A percentile compares a stretch with the other conserved stretches of the same genome.
Conservation (phyloP, 2,797 vertebrate genomes). For the Sebastes vulpes region DNA sequence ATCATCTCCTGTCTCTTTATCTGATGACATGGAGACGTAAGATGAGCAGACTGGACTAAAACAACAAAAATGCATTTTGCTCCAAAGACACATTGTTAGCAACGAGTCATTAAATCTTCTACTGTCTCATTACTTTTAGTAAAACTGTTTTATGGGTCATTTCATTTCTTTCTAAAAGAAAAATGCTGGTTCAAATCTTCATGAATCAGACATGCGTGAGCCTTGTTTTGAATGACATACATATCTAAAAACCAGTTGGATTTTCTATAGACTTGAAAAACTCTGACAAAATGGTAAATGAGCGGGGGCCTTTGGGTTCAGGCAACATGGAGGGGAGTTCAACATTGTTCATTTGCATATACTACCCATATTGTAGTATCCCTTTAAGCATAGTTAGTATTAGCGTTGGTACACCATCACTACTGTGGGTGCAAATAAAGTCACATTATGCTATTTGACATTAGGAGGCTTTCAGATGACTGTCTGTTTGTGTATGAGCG, state of each 20-base stretch:
- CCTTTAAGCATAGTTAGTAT: not conserved
- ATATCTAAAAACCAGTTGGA: not conserved
- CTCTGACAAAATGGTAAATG: too few relatives aligned
- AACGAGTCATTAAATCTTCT: not conserved
- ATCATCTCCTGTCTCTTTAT: slow-evolving; percentile 35
- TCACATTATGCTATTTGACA: slow-evolving; percentile 67
- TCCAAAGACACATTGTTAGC: not conserved
- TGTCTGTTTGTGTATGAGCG: slow-evolving; percentile 42
- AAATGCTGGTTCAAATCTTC: not conserved
- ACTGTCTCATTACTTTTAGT: not conserved
- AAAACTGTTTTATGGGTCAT: not conserved
- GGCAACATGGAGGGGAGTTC: not conserved
- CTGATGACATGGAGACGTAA: slow-evolving; percentile 29
- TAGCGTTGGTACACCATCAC: not conserved
- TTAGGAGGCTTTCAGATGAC: slow-evolving; percentile 72
- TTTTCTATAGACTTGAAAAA: not conserved
- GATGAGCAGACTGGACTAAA: slow-evolving; percentile 29
- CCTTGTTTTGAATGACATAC: not conserved
- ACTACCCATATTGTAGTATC: not conserved
- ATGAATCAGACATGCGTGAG: not conserved
- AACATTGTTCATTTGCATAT: not conserved
- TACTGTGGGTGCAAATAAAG: slow-evolving; percentile 59
- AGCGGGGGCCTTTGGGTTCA: too few relatives aligned
- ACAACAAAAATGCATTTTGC: slow-evolving; percentile 18
- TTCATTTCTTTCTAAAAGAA: not conserved